Conservation (phyloP, 2,797 vertebrate genomes). For the Linurgus olivaceus region DNA sequence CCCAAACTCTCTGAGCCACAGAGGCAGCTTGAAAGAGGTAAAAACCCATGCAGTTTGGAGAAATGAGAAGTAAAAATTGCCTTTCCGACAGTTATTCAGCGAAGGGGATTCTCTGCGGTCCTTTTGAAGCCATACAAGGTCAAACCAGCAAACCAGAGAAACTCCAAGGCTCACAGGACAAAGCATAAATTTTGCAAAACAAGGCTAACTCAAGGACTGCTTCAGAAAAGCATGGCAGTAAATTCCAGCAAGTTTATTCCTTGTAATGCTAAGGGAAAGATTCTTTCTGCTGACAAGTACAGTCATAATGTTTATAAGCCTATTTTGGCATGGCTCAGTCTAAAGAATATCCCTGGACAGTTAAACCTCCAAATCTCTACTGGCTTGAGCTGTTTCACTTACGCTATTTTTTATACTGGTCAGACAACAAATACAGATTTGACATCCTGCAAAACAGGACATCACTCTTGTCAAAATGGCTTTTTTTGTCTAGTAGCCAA, state of each 20-base stretch:
- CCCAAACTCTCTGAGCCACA: background rate
- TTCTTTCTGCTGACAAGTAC: background rate
- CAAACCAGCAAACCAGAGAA: background rate
- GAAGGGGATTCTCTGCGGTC: background rate
- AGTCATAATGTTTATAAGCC: background rate
- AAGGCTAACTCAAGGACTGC: background rate
- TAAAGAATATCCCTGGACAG: background rate
- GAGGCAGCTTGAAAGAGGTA: background rate
- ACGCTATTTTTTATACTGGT: background rate
- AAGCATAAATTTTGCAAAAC: background rate
- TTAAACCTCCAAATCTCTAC: background rate
- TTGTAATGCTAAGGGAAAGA: background rate
- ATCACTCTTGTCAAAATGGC: background rate
- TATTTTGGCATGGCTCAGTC: background rate
- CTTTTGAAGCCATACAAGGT: background rate
- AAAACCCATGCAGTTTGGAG: background rate
- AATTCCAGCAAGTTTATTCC: background rate
- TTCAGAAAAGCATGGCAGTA: background rate
- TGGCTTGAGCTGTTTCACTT: background rate
- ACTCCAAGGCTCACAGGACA: background rate
- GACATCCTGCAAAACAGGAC: background rate
- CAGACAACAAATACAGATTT: background rate
- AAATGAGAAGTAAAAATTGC: background rate
- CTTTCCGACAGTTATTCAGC: background rate
- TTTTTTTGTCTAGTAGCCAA: background rate